These are phyloP conservation scores for Gandaritis pyraliata DNA, from an alignment of 2,888 invertebrate species.

Conservation along the genomic window DNA sequence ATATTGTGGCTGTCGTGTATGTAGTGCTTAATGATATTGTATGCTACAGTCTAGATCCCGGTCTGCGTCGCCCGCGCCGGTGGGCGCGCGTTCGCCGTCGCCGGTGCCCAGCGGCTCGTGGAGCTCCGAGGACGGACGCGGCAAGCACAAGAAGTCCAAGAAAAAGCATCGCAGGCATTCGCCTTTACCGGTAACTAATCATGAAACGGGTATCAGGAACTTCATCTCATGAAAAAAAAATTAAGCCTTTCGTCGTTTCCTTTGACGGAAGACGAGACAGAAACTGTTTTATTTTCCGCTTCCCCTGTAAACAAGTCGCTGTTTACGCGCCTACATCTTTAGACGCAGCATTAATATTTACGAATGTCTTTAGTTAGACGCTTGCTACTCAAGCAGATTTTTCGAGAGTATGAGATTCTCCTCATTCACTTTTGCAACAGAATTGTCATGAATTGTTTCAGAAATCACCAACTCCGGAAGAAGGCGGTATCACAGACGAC, in stretches of 20 bases:
- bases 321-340: no score
- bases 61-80: conserved; percentile 55
- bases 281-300: no score
- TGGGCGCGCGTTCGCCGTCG: conserved; percentile 58
- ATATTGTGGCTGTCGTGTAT: no score
- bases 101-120: conserved; percentile 57
- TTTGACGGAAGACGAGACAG: no score
- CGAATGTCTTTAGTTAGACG: no score
- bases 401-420: no score
- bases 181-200: conserved; percentile 65
- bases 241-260: no score
- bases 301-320: no score
- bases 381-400: no score
- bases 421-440: no score
- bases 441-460: conserved; percentile 31
- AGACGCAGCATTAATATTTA: no score
- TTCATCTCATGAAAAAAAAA: not conserved
- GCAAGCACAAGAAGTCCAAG: conserved; percentile 80
- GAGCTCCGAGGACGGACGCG: conserved; percentile 66
- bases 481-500: conserved; percentile 76
- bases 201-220: not conserved
- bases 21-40: not conserved
- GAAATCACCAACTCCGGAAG: conserved; percentile 75
- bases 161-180: conserved; percentile 85
- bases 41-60: conserved; percentile 56